Evolutionary conservation across 2,797 vertebrate species (phyloP).

Genomic region (Podarcis siculus): DNA sequence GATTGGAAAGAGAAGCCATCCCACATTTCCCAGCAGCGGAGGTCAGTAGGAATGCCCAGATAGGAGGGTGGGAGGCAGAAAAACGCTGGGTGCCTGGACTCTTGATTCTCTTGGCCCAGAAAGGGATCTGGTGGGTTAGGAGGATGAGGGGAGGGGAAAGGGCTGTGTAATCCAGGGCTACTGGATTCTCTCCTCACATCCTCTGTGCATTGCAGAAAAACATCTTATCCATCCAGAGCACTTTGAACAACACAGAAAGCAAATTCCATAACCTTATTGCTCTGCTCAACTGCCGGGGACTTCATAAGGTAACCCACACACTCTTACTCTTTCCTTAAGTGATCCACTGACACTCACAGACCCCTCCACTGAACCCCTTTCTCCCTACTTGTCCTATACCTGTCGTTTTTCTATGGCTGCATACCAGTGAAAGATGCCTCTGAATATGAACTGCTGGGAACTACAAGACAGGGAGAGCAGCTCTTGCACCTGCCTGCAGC

Average conservation of each 20-base stretch:
- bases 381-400: not conserved
- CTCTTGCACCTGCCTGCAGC: not conserved
- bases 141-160: not conserved
- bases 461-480: too few species aligned
- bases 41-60: slow-evolving; percentile 66
- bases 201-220: slow-evolving; percentile 78
- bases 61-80: not conserved
- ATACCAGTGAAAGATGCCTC: not conserved
- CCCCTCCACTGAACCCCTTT: not conserved
- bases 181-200: not conserved
- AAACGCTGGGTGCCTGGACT: not conserved
- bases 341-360: not conserved
- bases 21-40: slow-evolving; percentile 89
- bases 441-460: too few species aligned
- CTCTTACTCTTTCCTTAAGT: not conserved
- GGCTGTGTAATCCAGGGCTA: too few species aligned
- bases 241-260: slow-evolving; percentile 89
- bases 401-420: not conserved
- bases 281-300: slow-evolving; percentile 88
- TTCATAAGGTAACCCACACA: slow-evolving; percentile 85
- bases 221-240: slow-evolving; percentile 89
- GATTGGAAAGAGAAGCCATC: slow-evolving; percentile 87
- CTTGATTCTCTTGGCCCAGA: not conserved
- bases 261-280: slow-evolving; percentile 93
- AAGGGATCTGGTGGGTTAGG: not conserved